Base-by-base conservation (phyloP, 2,797 vertebrate species). In the Leptatherina wallacei region DNA sequence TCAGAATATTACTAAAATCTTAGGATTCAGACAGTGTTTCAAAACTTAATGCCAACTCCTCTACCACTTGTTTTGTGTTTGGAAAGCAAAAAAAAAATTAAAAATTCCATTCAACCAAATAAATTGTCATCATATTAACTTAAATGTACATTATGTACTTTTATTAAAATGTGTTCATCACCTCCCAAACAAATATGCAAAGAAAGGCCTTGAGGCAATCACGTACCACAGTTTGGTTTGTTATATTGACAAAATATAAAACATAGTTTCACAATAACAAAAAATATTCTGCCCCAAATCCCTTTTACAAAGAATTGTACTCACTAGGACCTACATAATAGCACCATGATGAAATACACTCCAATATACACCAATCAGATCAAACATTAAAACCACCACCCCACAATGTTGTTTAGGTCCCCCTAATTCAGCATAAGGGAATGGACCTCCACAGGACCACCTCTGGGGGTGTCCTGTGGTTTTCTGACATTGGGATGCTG, bases 111-210 rank as follows among this genome's bases (percentile, higher is more conserved):
- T 73, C 56, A 77, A 88, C 55, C 36, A 81, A 77, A 74, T 77
- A 71, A 74, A 78, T 66, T 71, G 6, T 59, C 61, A 57, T 70
- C 42, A n/a, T 57, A 38, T 84, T 85, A 85, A 89, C 33, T 84
- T 84, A 82, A 78, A 88, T 76, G 80, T 87, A 92, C 87, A 87
- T 72, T 47, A 62, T 85, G 87, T 88, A 89, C 89, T 80, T 93
- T 91, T 90, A 91, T 92, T 92, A 81, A 89, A 91, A 89, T 81
- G 85, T 75, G 77, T 91, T 80, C 75, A 60, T 91, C 78, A 85
- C 54, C 80, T 81, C 75, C 75, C 77, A 73, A 74, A 91, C 80
- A 89, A 82, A 80, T 80, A 78, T 81, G 69, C 69, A 86, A 55
- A 91, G 47, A 90, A 82, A 77, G 76, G 88, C 67, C 33, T 82